Evolutionary conservation across 2,888 invertebrate genomes (phyloP), one percentile per base, ranked within the genome.

Genomic region (Campopleginae sp.): DNA sequence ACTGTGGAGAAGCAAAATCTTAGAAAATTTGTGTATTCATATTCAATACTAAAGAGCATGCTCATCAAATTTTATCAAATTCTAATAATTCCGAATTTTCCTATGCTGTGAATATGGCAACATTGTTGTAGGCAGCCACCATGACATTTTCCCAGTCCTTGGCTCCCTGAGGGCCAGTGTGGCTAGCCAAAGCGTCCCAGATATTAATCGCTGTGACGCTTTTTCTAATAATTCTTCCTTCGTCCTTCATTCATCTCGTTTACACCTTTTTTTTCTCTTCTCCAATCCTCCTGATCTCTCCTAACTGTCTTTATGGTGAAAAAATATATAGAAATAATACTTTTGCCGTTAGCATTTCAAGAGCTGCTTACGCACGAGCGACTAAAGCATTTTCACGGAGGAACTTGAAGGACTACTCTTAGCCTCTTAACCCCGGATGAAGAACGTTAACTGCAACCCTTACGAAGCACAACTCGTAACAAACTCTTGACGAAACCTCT

Each of bases 321-420:
- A 17, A 10, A 51, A 51, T 51, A 51, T 51, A 19, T 19, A 51
- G 51, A 51, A 51, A 19, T 51, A 10, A 4, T 54, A 23, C 14
- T 27, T 27, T 58, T 58, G 1, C 1, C 4, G 23, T 12, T 58
- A 58, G 14, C 58, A 23, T 23, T 23, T 27, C 58, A 12, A 58
- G 58, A 58, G 58, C 58, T 58, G 27, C 27, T 58, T 27, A 58
- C 58, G 58, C 58, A 58, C 58, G 3, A 58, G 27, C 27, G 27
- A 33, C 12, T 33, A 33, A 31, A 33, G 33, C 51, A 51, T 51
- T 46, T 71, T 51, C 10, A 51, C 33, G 51, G 19, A 51, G 4
- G 71, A 58, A 58, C 51, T 72, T 38, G 12, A 72, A 72, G 72
- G 33, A 66, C 63, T 27, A 10, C 23, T 72, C 54, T 42, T 54